Conservation (phyloP, 2,888 invertebrate species). For the Geotrupes spiniger region DNA sequence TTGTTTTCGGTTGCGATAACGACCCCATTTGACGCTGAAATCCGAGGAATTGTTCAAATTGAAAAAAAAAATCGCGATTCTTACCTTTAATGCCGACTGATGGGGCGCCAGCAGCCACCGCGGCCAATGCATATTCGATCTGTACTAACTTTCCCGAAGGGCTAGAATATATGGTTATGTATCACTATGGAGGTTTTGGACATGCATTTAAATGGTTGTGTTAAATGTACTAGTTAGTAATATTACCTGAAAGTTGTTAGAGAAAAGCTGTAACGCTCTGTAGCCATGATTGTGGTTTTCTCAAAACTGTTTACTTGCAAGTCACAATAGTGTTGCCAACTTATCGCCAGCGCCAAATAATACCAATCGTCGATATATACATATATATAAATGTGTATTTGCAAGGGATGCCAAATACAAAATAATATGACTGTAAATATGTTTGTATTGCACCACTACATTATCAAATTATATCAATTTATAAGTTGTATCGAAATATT, state of each 20-base stretch:
- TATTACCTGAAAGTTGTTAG: slow-evolving; percentile 81
- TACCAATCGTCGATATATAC: no score
- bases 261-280: slow-evolving; percentile 96
- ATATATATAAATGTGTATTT: no score
- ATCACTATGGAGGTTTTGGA: no score
- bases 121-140: slow-evolving; percentile 99
- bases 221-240: no score
- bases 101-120: slow-evolving; percentile 97
- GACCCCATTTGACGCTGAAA: slow-evolving; percentile 91
- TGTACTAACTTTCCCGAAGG: slow-evolving; percentile 99
- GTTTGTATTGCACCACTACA: no score
- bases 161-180: slow-evolving; percentile 56
- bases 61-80: slow-evolving; percentile 4
- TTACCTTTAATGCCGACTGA: slow-evolving; percentile 97
- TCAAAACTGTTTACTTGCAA: slow-evolving; percentile 56
- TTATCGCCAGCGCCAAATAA: neutral
- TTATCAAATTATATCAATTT: no score
- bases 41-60: neutral
- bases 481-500: no score
- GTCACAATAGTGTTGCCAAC: slow-evolving; percentile 10
- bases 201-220: no score
- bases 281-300: slow-evolving; percentile 70
- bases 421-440: no score
- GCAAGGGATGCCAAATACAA: no score
- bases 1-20: slow-evolving; percentile 99